These are phyloP conservation scores for Oxygymnocypris stewartii DNA, from an alignment of 2,113 vertebrate genomes.

Conservation along the genomic window DNA sequence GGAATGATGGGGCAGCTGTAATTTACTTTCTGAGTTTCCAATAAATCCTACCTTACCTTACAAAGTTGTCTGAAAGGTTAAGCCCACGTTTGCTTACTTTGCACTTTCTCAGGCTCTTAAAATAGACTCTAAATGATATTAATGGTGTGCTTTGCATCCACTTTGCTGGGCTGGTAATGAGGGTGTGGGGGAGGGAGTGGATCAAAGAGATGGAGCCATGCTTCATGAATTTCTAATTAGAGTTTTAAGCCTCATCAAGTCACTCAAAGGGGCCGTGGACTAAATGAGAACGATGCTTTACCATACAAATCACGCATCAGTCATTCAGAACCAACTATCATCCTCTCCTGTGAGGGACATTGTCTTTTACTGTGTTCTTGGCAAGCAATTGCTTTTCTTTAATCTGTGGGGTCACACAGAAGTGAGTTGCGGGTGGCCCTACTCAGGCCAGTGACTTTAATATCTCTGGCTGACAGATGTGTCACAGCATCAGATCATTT, in stretches of 20 bases:
- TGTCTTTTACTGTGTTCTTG: background rate
- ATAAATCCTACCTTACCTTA: background rate
- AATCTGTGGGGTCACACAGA: constrained; percentile 26
- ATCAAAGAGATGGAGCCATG: constrained; percentile 31
- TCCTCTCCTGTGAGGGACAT: background rate
- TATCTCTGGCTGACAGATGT: constrained; percentile 21
- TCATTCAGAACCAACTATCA: constrained; percentile 4
- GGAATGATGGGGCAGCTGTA: constrained; percentile 16
- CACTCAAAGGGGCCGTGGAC: constrained; percentile 3
- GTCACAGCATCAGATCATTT: constrained; percentile 21
- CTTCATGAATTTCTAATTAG: constrained; percentile 40
- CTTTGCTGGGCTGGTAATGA: constrained; percentile 22
- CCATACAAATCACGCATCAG: constrained; percentile 11
- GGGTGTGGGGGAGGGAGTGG: constrained; percentile 24
- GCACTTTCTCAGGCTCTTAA: constrained; percentile 11
- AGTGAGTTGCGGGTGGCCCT: constrained; percentile 5
- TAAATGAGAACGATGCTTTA: constrained; percentile 3
- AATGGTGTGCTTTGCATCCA: constrained; percentile 30
- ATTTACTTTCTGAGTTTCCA: background rate
- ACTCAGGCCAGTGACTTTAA: constrained; percentile 8
- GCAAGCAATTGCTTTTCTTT: background rate
- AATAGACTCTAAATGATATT: constrained; percentile 42
- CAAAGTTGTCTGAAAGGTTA: constrained; percentile 37
- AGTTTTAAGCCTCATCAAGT: constrained; percentile 20
- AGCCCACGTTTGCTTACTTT: constrained; percentile 22